Evolutionary conservation across 2,888 invertebrate species (phyloP).

Genomic region (Aphodius granarius): DNA sequence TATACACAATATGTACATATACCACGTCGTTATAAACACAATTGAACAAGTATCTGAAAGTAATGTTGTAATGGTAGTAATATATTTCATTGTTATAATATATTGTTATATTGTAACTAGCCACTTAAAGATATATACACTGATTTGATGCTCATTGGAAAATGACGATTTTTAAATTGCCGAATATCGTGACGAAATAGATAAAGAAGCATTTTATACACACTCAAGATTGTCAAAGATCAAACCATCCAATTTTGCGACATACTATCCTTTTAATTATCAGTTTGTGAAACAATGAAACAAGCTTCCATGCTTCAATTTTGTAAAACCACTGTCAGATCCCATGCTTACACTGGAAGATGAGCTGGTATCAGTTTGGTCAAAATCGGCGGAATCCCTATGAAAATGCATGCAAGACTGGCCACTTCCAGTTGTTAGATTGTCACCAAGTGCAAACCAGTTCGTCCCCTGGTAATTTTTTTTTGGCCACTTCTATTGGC

Average conservation of each 20-base stretch:
- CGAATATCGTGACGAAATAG: neutral
- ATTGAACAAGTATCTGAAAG: neutral
- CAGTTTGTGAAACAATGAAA: neutral
- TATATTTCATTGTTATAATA: neutral
- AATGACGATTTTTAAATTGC: neutral
- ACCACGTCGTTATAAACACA: neutral
- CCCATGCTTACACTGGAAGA: neutral
- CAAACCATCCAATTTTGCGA: neutral
- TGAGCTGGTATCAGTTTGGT: neutral
- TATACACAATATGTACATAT: neutral
- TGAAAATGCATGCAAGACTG: neutral
- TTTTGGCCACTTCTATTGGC: no score
- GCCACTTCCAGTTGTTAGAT: no score
- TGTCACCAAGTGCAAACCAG: no score
- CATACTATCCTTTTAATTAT: neutral
- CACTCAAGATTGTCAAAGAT: neutral
- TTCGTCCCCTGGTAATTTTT: no score
- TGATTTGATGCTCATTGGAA: no score
- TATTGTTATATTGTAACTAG: neutral
- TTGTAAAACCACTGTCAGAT: no score
- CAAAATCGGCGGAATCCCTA: neutral
- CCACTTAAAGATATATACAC: neutral
- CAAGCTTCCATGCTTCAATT: no score
- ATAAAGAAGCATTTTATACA: neutral
- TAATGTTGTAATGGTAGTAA: neutral